Evolutionary conservation across 2,113 vertebrate genomes (phyloP), one percentile per base, ranked within the genome.

Genomic region (Acrocephalus arundinaceus): DNA sequence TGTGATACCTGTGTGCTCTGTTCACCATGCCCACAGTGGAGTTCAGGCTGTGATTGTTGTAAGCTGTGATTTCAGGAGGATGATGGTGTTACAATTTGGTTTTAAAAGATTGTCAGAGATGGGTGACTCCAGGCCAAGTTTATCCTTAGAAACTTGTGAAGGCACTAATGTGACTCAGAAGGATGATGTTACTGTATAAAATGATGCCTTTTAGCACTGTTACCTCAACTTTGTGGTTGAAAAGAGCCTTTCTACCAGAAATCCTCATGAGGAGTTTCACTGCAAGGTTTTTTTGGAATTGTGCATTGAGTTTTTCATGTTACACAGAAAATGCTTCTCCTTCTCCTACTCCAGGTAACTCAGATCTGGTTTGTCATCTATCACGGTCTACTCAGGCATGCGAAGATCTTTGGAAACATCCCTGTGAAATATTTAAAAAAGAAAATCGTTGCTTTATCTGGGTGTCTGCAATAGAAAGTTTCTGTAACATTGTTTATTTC

Each of bases 321-420:
- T 41, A 14, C 27, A 41, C 25, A 63, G 33, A 70, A n/a, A n/a
- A 4, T 70, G 25, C 54, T 76, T 4, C 30, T 59, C 58, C 59
- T 90, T 6, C 52, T 71, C 11, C 27, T 74, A 0, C 4, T 70
- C 19, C 39, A n/a, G 46, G 28, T 21, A 51, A 27, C 67, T 84
- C 17, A 1, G 10, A 1, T 35, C 55, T 70, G n/a, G 17, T 68
- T 59, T 55, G 49, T 68, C 1, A 0, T 41, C 37, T 71, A 0
- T 52, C 13, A 3, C 0, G 0, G 16, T 65, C 35, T 30, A 14
- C 27, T 37, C 21, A 5, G 2, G 55, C 5, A 3, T 10, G n/a
- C 49, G 41, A 10, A 45, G 24, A 45, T 33, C 57, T 92, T 74
- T 13, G 10, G 43, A n/a, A 70, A 66, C 18, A 52, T 48, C 19